Evolutionary conservation across 2,888 invertebrate species (phyloP).

Genomic region (Entomobrya multifasciata): DNA sequence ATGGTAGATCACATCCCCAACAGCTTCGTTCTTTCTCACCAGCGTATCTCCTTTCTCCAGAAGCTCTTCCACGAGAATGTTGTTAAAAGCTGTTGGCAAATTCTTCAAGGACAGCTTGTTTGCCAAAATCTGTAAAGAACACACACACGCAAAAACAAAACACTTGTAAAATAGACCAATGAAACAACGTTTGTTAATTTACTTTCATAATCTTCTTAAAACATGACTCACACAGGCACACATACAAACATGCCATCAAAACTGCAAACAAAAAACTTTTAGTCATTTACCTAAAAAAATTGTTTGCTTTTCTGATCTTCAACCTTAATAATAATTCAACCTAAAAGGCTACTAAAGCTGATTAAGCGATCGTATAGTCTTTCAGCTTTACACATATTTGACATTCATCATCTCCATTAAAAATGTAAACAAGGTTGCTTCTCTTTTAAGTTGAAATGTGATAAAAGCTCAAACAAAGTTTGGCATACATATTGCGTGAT

Average conservation of each 20-base stretch:
- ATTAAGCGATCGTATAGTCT: neutral
- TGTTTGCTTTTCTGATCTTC: too few relatives aligned
- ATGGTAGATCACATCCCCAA: conserved; percentile 71
- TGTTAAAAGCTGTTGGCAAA: conserved; percentile 72
- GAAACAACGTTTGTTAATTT: neutral
- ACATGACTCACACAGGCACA: too few relatives aligned
- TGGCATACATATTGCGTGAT: neutral
- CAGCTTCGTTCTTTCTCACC: conserved; percentile 66
- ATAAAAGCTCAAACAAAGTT: neutral
- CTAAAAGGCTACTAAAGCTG: too few relatives aligned
- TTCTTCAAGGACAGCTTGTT: conserved; percentile 71
- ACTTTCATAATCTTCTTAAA: neutral
- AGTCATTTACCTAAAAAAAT: too few relatives aligned
- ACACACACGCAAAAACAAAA: neutral
- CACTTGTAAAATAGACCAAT: neutral
- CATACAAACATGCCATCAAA: too few relatives aligned
- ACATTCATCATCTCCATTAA: conserved; percentile 1
- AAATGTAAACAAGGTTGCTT: neutral
- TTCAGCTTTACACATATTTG: neutral
- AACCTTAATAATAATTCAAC: too few relatives aligned
- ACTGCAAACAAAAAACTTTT: too few relatives aligned
- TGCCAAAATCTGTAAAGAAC: conserved; percentile 67
- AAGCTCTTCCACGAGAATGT: conserved; percentile 74
- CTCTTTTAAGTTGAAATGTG: neutral
- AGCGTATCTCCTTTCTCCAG: conserved; percentile 73